Evolutionary conservation across 2,797 vertebrate genomes (phyloP).

Genomic region (Myoxocephalus aenaeus): DNA sequence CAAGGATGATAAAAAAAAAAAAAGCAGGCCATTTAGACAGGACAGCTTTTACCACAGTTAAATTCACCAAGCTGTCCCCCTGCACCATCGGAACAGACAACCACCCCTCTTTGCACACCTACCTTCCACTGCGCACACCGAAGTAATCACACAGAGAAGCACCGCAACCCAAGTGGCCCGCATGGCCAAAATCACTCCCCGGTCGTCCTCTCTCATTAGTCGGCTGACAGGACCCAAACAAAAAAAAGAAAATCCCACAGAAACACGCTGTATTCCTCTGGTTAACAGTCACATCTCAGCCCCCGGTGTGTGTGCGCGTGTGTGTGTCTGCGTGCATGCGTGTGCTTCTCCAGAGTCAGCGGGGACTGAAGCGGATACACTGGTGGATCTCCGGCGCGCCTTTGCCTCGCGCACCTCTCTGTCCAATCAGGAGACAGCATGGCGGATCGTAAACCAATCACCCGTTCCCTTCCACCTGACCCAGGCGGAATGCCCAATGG

Average conservation of each 20-base stretch:
- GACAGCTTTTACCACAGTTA: slow-evolving; percentile 6
- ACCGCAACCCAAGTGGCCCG: slow-evolving; percentile 64
- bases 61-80: slow-evolving; percentile 4
- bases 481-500: slow-evolving; percentile 62
- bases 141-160: slow-evolving; percentile 67
- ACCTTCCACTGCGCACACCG: slow-evolving; percentile 82
- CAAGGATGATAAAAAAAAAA: not conserved
- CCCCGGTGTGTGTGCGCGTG: slow-evolving; percentile 14
- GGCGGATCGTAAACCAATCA: slow-evolving; percentile 79
- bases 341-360: slow-evolving; percentile 44
- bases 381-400: slow-evolving; percentile 24
- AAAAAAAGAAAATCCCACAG: slow-evolving; percentile 58
- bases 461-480: slow-evolving; percentile 72
- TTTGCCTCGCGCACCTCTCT: slow-evolving; percentile 66
- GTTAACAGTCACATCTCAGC: slow-evolving; percentile 77
- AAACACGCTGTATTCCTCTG: slow-evolving; percentile 70
- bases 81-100: slow-evolving; percentile 14
- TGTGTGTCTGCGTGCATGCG: not conserved
- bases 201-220: slow-evolving; percentile 63
- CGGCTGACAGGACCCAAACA: slow-evolving; percentile 26
- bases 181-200: slow-evolving; percentile 41
- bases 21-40: not conserved
- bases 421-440: slow-evolving; percentile 78
- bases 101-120: slow-evolving; percentile 44
- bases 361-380: slow-evolving; percentile 50